These are phyloP conservation scores for Doris montereyensis DNA, from an alignment of 2,888 invertebrate genomes.

Conservation along the genomic window DNA sequence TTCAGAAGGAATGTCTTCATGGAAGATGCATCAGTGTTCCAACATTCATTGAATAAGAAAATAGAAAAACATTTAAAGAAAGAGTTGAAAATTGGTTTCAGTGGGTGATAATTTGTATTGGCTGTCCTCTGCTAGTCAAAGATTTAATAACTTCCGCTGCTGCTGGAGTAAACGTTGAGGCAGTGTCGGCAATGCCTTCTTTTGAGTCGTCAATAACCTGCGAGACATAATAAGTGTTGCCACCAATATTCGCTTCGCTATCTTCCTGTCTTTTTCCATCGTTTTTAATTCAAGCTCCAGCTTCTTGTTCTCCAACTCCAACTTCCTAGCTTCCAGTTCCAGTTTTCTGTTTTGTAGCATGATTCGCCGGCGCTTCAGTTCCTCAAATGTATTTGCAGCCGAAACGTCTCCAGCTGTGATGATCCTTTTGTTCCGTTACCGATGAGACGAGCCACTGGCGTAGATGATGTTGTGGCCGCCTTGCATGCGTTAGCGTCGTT, in stretches of 20 bases:
- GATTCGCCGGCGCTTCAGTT: constrained; percentile 26
- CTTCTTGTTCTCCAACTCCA: constrained; percentile 37
- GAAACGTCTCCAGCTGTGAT: constrained; percentile 26
- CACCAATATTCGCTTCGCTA: constrained; percentile 10
- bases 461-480: neutral
- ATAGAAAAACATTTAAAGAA: too few species aligned
- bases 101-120: constrained; percentile 38
- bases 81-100: too few species aligned
- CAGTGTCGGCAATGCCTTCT: constrained; percentile 27
- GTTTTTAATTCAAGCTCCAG: constrained; percentile 36
- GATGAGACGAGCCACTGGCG: constrained; percentile 33
- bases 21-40: too few species aligned
- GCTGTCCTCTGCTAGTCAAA: constrained; percentile 37
- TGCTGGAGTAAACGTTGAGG: constrained; percentile 28
- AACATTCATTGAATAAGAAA: too few species aligned
- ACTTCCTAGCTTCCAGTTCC: constrained; percentile 32
- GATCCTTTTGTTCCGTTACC: constrained; percentile 38
- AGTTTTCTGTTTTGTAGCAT: constrained; percentile 31
- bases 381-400: neutral
- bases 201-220: constrained; percentile 38
- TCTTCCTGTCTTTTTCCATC: constrained; percentile 37
- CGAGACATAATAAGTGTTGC: constrained; percentile 39
- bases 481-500: constrained; percentile 12
- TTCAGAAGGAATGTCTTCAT: too few species aligned
- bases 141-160: constrained; percentile 40